Percentiles rank a stretch among this genome's conserved stretches.
phyloP scores from a whole-genome alignment of 1,140 invertebrate species.

The Bombus confusus region DNA sequence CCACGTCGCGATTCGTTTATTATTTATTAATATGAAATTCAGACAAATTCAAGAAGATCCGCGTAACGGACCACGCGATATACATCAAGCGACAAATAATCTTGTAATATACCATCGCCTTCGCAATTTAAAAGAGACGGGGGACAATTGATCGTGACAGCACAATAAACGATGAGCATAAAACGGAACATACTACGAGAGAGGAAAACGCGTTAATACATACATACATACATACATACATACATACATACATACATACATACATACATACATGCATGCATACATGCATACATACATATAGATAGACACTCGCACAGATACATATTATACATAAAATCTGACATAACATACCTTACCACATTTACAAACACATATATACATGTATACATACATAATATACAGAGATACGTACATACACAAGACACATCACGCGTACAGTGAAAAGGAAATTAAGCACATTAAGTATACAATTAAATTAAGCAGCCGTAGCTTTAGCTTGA shows the following conservation, averaged over 20 bases:
- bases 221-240: conserved; percentile 21
- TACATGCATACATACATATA: neutral
- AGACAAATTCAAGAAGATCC: neutral
- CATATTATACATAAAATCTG: neutral
- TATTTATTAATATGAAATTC: conserved; percentile 6
- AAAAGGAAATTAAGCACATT: conserved; percentile 77
- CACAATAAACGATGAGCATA: conserved; percentile 71
- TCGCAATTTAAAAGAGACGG: conserved; percentile 39
- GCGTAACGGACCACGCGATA: neutral
- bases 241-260: neutral
- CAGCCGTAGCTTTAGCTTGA: conserved; percentile 80
- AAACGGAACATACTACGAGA: conserved; percentile 7
- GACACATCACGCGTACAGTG: conserved; percentile 20
- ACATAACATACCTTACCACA: too few relatives aligned
- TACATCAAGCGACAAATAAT: conserved; percentile 8
- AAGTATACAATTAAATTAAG: conserved; percentile 82
- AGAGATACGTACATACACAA: conserved; percentile 41
- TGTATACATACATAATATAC: neutral
- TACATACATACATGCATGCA: neutral
- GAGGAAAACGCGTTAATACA: conserved; percentile 6
- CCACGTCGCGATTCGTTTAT: conserved; percentile 43
- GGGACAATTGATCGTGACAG: conserved; percentile 74
- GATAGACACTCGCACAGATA: neutral
- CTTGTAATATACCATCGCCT: conserved; percentile 36
- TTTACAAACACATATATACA: conserved; percentile 43